Base-by-base conservation (phyloP, 2,797 vertebrate genomes). In the Cirrhinus molitorella region DNA sequence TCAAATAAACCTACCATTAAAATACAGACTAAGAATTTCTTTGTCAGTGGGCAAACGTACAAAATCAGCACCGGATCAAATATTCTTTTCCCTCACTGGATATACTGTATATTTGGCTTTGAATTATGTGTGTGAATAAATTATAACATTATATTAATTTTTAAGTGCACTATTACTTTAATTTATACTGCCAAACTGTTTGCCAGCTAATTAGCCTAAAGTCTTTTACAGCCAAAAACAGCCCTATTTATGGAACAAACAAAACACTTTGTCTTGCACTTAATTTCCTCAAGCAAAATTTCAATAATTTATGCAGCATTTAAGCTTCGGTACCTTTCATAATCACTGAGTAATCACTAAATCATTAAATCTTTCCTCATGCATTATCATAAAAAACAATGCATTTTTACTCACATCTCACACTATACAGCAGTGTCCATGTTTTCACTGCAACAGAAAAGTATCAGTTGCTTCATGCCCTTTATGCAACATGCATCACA, bases 221-320 rank as follows among this genome's bases (percentile, higher is more conserved):
- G 9, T 51, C 7, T 49, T 61, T 59, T 25, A 43, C 16, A 25
- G 53, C 6, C 19, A 23, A 75, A 40, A 75, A 75, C 13, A 11
- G 37, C 70, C 45, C 28, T 73, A n/a, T 73, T 34, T 11, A 53
- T 19, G 6, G 16, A 45, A 45, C n/a, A 76, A 61, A 76, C 37
- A 25, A 55, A 53, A 25, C 16, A 21, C 11, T 73, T 75, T 57
- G 51, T 57, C 51, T 23, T 57, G 31, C 17, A 37, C 49, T 79
- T 66, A n/a, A 66, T 79, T 79, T 79, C 76, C 45, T 66, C 21
- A 23, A 79, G 61, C 76, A 66, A 51, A n/a, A 51, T 37, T 51
- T 34, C 3, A 23, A 49, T 78, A 65, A 51, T 37, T 34, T 79
- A 79, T 66, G 21, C 76, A 66, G 61, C 21, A 66, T 79, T 66